A percentile compares a stretch with the other conserved stretches of the same genome.
Conservation (phyloP, 2,797 vertebrate species). For the Phoxinus dragarum region DNA sequence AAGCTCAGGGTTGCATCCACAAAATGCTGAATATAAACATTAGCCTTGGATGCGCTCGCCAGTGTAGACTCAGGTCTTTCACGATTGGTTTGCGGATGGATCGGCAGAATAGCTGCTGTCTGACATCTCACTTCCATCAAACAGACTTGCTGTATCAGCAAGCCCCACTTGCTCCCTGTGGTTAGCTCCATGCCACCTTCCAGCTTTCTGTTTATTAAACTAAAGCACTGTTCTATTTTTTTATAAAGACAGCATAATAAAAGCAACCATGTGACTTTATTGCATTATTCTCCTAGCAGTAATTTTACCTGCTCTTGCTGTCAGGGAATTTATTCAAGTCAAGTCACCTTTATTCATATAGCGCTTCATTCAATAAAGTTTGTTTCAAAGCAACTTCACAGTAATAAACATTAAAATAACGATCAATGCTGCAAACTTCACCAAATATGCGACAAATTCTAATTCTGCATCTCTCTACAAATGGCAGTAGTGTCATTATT, state of each 20-base stretch:
- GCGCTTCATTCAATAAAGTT: background rate
- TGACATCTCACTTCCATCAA: conserved; percentile 43
- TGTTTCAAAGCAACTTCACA: background rate
- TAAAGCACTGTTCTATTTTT: conserved; percentile 50
- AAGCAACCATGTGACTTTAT: conserved; percentile 44
- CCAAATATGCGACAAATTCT: background rate
- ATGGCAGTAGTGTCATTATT: background rate
- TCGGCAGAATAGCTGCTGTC: conserved; percentile 34
- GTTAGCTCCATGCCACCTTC: conserved; percentile 3
- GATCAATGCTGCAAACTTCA: too few relatives aligned
- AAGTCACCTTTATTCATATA: background rate
- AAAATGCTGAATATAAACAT: conserved; percentile 31
- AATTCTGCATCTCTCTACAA: background rate
- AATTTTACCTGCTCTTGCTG: conserved; percentile 8
- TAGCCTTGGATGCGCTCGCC: background rate
- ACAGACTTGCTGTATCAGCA: conserved; percentile 48
- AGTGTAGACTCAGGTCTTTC: background rate
- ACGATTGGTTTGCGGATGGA: conserved; percentile 38
- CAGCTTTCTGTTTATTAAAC: conserved; percentile 54
- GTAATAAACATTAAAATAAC: background rate
- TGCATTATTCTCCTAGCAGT: conserved; percentile 22
- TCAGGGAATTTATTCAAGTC: background rate
- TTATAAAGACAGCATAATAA: conserved; percentile 57
- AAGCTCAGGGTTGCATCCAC: background rate
- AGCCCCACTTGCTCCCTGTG: conserved; percentile 1